These are phyloP conservation scores for Xiphophorus maculatus DNA, from an alignment of 2,113 vertebrate genomes.

Conservation along the genomic window DNA sequence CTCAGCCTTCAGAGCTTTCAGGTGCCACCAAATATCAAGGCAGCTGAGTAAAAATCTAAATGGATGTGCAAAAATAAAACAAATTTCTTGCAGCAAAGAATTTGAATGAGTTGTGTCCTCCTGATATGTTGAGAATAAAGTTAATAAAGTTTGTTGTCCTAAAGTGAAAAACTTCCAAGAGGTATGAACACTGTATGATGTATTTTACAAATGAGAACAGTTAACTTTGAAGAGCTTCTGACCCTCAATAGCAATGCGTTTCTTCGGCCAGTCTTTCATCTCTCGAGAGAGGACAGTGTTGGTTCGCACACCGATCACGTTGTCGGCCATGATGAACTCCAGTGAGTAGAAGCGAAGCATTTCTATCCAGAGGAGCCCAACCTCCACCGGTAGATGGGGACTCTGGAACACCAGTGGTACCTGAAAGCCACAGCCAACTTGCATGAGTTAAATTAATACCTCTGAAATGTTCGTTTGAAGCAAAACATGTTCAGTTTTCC, in stretches of 20 bases:
- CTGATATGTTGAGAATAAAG: too few species aligned
- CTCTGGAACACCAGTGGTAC: slow-evolving; percentile 82
- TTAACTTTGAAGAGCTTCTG: slow-evolving; percentile 30
- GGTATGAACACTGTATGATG: too few species aligned
- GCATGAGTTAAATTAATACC: not conserved
- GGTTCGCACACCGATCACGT: slow-evolving; percentile 89
- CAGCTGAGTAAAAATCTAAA: not conserved
- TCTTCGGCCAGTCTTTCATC: slow-evolving; percentile 95
- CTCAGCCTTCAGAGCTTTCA: too few species aligned
- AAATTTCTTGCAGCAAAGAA: too few species aligned
- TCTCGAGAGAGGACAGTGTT: slow-evolving; percentile 85
- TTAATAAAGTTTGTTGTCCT: too few species aligned
- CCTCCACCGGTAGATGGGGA: slow-evolving; percentile 68
- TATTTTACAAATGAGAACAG: too few species aligned
- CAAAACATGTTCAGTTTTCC: not conserved
- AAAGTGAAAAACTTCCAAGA: too few species aligned
- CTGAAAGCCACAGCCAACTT: slow-evolving; percentile 66
- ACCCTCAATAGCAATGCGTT: slow-evolving; percentile 94
- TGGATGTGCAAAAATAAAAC: not conserved
- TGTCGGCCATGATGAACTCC: slow-evolving; percentile 88
- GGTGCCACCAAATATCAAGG: not conserved
- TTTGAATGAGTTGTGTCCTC: too few species aligned
- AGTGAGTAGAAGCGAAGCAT: slow-evolving; percentile 93
- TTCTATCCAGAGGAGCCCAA: slow-evolving; percentile 92
- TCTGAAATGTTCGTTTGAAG: not conserved